phyloP scores from a whole-genome alignment of 2,888 invertebrate species.

The Patella pellucida region DNA sequence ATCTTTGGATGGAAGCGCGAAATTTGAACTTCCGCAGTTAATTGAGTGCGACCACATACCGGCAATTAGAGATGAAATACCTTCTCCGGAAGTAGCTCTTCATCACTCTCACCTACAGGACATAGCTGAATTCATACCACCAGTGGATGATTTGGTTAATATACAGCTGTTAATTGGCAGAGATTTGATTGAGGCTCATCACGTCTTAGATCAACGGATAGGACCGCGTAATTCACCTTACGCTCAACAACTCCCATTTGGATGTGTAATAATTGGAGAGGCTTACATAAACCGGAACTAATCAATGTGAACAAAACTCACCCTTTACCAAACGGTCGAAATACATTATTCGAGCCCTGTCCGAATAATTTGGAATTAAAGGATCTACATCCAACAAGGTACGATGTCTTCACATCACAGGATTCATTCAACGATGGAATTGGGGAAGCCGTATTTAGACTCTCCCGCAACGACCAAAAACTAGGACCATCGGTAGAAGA shows the following conservation, averaged over 20 bases:
- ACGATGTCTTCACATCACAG: too few relatives aligned
- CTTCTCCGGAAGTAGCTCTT: conserved; percentile 18
- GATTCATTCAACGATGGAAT: too few relatives aligned
- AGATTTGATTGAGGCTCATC: conserved; percentile 31
- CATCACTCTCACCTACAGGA: conserved; percentile 26
- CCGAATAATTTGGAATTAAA: too few relatives aligned
- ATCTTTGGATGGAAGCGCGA: not conserved
- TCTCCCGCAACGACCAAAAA: too few relatives aligned
- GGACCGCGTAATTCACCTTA: conserved; percentile 27
- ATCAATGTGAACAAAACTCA: too few relatives aligned
- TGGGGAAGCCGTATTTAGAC: too few relatives aligned
- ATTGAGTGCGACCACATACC: too few relatives aligned
- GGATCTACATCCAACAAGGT: too few relatives aligned
- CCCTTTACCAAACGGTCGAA: too few relatives aligned
- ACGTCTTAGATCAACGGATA: conserved; percentile 28
- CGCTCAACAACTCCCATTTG: conserved; percentile 31
- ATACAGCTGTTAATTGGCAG: conserved; percentile 32
- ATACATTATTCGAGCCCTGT: too few relatives aligned
- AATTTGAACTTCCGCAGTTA: not conserved
- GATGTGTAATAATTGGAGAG: too few relatives aligned
- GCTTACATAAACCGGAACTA: too few relatives aligned
- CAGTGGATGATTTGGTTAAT: conserved; percentile 26
- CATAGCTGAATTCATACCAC: conserved; percentile 32
- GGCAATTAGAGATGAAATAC: not conserved
- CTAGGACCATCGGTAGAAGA: conserved; percentile 33